Evolutionary conservation across 2,888 invertebrate species (phyloP).

Genomic region (Caenorhabditis panamensis): DNA sequence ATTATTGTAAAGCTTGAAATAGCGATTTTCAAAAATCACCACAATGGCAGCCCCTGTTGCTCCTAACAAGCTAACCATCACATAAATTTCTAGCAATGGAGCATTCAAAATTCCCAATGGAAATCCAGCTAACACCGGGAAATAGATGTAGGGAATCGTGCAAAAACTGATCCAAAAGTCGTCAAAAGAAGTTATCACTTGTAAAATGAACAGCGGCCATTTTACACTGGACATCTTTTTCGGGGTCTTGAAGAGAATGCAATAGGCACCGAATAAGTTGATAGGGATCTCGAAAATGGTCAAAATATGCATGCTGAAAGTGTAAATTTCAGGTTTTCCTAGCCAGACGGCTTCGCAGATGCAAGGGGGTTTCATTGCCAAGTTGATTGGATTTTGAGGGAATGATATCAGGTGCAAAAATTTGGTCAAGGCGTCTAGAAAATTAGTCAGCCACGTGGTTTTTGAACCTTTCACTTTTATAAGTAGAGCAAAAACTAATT

Average conservation of each 20-base stretch:
- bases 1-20: neutral
- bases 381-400: too few relatives aligned
- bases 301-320: neutral
- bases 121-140: conserved; percentile 21
- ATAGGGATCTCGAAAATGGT: neutral
- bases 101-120: conserved; percentile 18
- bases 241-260: too few relatives aligned
- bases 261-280: neutral
- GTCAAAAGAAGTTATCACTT: conserved; percentile 3
- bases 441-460: too few relatives aligned
- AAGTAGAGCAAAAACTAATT: too few relatives aligned
- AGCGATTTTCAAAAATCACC: conserved; percentile 4
- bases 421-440: too few relatives aligned
- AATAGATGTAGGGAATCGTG: conserved; percentile 4
- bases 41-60: neutral
- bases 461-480: too few relatives aligned
- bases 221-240: conserved; percentile 30
- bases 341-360: neutral
- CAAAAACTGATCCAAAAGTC: conserved; percentile 3
- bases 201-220: neutral
- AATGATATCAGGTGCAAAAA: too few relatives aligned
- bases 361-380: neutral
- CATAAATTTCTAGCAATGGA: neutral
- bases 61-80: neutral
- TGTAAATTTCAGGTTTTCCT: neutral